Base-by-base conservation (phyloP, 2,888 invertebrate species). In the Saturnia japonica region DNA sequence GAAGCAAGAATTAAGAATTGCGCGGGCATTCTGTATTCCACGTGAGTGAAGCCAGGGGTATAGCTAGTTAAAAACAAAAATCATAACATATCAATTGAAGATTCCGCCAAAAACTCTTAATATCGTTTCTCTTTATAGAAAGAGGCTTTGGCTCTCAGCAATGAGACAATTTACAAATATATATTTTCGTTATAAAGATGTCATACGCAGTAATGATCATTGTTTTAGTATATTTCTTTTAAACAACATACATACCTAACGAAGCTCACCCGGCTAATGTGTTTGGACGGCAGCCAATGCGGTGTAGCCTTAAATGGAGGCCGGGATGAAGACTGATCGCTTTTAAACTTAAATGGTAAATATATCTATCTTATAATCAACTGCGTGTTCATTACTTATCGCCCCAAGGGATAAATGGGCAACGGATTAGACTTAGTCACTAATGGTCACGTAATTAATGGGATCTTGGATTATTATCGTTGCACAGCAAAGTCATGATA, bases 261-360 rank as follows among this genome's bases (percentile, higher is more conserved):
- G 25, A 42, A 54, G 43, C 25, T 51, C 42, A 28, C 40, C 34
- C 51, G 47, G 66, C 9, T 64, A 71, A 45, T 68, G 60, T 60
- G 34, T 85, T 88, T 88, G 87, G 87, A 84, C 72, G 66, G 72
- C 71, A 72, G 85, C 87, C 87, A 87, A 83, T 81, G 78, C 78
- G 77, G 72, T 84, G 85, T 85, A 78, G 73, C 79, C 77, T 77
- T 77, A 84, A 86, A 86, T 82, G 83, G 81, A 78, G 73, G 77
- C 54, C 62, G 34, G 73, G 72, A 75, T 68, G 74, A 75, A 76
- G 75, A 77, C 73, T 72, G 75, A 75, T 76, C 47, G 73, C n/a
- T 51, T 54, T 64, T 40, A 64, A 64, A 40, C 64, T 62, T 16
- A 34, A 62, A 54, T 54, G 57, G 22, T 25, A 57, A 57, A 11